Evolutionary conservation across 1,140 invertebrate species (phyloP).

Genomic region (Pararge aegeria): DNA sequence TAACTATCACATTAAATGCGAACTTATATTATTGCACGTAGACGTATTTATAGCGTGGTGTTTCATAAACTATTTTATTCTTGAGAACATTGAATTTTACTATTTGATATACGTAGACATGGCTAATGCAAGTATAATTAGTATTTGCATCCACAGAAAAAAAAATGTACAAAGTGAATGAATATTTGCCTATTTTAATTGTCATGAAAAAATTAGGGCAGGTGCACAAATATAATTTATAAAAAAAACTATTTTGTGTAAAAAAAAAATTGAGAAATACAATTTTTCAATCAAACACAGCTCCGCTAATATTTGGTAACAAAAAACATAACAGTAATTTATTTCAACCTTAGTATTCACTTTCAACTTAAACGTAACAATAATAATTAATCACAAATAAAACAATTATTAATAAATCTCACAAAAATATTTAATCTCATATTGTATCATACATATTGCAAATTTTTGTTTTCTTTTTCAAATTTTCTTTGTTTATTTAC

Average conservation of each 20-base stretch:
- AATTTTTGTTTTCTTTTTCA: no score
- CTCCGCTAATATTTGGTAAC: slow-evolving; percentile 36
- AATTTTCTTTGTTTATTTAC: no score
- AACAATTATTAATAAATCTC: slow-evolving; percentile 12
- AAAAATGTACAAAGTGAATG: background rate
- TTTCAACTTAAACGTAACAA: slow-evolving; percentile 8
- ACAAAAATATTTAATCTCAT: slow-evolving; percentile 18
- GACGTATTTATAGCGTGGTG: slow-evolving; percentile 13
- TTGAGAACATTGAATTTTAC: background rate
- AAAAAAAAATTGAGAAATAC: background rate
- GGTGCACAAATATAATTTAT: no score
- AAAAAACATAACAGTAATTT: slow-evolving; percentile 23
- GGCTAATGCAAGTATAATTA: no score
- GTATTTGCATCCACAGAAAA: background rate
- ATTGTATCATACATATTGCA: no score
- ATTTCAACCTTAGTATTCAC: background rate
- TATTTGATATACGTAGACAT: background rate
- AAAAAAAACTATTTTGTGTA: background rate
- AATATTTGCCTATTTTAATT: background rate
- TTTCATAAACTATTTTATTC: background rate
- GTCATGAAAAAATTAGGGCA: background rate
- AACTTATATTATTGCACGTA: slow-evolving; percentile 29
- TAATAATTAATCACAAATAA: slow-evolving; percentile 2
- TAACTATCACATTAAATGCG: slow-evolving; percentile 32
- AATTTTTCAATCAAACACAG: background rate